phyloP scores from a whole-genome alignment of 30 jellyfish, hydroid and myxozoan genomes.

The Haliclystus octoradiatus region DNA sequence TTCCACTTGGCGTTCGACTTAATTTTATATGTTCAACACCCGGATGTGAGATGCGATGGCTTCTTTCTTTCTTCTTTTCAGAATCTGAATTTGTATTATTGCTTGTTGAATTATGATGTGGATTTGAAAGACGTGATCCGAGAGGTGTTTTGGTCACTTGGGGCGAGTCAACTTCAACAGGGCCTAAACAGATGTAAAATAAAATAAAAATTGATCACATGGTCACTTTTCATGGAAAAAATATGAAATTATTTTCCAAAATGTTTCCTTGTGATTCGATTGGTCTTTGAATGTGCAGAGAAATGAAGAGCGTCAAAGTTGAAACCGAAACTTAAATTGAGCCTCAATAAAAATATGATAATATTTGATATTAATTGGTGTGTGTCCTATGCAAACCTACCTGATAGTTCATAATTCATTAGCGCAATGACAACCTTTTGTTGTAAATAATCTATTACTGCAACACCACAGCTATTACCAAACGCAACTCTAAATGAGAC shows the following conservation, averaged over 20 bases:
- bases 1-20: background rate
- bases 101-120: background rate
- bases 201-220: no score
- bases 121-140: background rate
- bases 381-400: no score
- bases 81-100: background rate
- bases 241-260: no score
- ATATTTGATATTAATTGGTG: no score
- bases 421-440: constrained; percentile 24
- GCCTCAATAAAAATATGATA: no score
- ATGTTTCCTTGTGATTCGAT: no score
- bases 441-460: constrained; percentile 73
- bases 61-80: background rate
- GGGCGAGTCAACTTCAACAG: no score
- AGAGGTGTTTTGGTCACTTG: background rate
- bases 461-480: constrained; percentile 89
- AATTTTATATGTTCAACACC: background rate
- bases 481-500: constrained; percentile 48
- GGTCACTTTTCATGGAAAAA: no score
- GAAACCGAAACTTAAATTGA: no score
- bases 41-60: background rate
- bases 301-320: no score
- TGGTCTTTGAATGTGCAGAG: no score
- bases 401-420: constrained; percentile 89
- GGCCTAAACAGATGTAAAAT: no score